Percentiles rank a stretch among this genome's conserved stretches.
phyloP scores from a whole-genome alignment of 2,113 vertebrate species.

The Corythornis vintsioides region DNA sequence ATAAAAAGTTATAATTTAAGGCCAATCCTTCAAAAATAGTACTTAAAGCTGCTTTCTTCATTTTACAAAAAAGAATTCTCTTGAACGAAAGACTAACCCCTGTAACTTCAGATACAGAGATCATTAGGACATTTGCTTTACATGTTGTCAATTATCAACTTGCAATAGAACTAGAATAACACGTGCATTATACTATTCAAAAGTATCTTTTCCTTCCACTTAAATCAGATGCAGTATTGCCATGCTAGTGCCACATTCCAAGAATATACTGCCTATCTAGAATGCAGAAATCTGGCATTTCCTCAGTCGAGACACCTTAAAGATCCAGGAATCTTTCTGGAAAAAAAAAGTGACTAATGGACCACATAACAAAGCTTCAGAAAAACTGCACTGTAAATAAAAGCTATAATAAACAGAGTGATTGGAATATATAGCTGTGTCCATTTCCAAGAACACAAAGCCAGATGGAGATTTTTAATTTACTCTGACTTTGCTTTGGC shows the following conservation, averaged over 20 bases:
- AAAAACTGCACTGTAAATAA: background rate
- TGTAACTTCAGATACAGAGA: background rate
- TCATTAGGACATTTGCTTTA: background rate
- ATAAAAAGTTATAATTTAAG: background rate
- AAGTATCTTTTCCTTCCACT: background rate
- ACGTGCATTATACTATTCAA: background rate
- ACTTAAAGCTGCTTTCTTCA: background rate
- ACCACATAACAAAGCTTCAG: background rate
- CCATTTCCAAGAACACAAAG: background rate
- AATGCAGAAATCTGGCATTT: background rate
- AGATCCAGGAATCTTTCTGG: background rate
- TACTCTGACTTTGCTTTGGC: background rate
- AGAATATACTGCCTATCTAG: background rate
- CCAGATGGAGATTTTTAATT: conserved; percentile 39
- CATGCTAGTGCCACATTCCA: background rate
- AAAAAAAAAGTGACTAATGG: background rate
- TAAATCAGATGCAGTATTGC: background rate
- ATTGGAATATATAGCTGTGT: background rate
- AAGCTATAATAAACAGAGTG: background rate
- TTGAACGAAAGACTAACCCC: background rate
- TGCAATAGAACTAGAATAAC: background rate
- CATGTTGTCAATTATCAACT: background rate
- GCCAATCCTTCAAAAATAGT: background rate
- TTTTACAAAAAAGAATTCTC: background rate
- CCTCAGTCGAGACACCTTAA: background rate